Conservation (phyloP, 2,888 invertebrate species). For the Apamea monoglypha region DNA sequence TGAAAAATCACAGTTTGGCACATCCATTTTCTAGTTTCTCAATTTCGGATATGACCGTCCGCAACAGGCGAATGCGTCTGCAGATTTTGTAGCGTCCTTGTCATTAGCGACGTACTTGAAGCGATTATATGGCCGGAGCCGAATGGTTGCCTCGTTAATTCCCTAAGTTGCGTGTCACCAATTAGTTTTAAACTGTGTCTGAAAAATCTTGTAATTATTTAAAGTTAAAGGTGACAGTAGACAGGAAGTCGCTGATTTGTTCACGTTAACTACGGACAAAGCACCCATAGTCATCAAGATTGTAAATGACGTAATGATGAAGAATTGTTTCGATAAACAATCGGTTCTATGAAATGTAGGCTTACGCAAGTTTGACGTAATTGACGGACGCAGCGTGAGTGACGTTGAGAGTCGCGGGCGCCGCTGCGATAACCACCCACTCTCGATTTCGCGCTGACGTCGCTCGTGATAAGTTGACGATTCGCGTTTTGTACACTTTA, state of each 20-base stretch:
- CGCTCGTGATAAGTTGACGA: conserved; percentile 78
- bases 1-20: neutral
- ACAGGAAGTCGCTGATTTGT: conserved; percentile 53
- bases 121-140: conserved; percentile 70
- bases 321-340: conserved; percentile 70
- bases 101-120: conserved; percentile 75
- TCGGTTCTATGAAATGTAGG: conserved; percentile 68
- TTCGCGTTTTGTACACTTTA: conserved; percentile 66
- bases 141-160: conserved; percentile 65
- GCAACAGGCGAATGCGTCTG: conserved; percentile 69
- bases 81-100: conserved; percentile 76
- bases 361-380: conserved; percentile 77
- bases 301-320: conserved; percentile 61
- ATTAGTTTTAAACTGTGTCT: conserved; percentile 39
- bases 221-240: conserved; percentile 37
- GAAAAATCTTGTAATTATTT: conserved; percentile 43
- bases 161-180: conserved; percentile 56
- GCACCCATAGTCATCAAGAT: conserved; percentile 39
- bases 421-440: conserved; percentile 79
- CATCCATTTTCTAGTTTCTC: conserved; percentile 40
- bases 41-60: conserved; percentile 55
- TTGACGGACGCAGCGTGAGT: conserved; percentile 72
- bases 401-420: conserved; percentile 72
- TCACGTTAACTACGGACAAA: conserved; percentile 29
- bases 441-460: conserved; percentile 83